Base-by-base conservation (phyloP, 2,888 invertebrate genomes). In the Coremacera marginata region DNA sequence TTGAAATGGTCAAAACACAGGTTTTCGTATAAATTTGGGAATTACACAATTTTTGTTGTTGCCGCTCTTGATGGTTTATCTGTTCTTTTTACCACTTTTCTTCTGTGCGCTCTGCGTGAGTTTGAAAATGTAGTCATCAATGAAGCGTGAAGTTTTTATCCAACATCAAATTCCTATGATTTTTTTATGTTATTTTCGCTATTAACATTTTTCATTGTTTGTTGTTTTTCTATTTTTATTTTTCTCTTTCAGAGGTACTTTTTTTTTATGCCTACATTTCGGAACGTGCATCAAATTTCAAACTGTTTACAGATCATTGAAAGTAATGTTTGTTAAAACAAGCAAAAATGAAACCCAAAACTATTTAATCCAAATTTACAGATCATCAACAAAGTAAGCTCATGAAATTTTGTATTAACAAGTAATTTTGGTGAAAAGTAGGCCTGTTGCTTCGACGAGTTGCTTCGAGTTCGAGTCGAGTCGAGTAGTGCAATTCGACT, bases 121-220 rank as follows among this genome's bases (percentile, higher is more conserved):
- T 4, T 16, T 27, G 16, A 60, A 27, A 67, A 67, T 34, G 34
- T 19, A 49, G 67, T 44, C 67, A 44, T 67, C 22, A 67, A 67
- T 67, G 67, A 67, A 67, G 67, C 67, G 19, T 67, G 22, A 67
- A 44, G 19, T 67, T 22, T 67, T 44, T 25, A 22, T 34, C 11
- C 19, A 44, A 67, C 67, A 67, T 49, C 14, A 44, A 67, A 67
- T 67, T 49, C 49, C 67, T 37, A 19, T 7, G 5, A 11, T 11
- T n/a, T 44, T 9, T 37, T 37, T 22, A 37, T 22, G 14, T 67
- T 19, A 37, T 37, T 67, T 37, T 34, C n/a, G 19, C n/a, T 65
- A 9, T 65, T n/a, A n/a, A 22, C 9, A 14, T 44, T 67, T 34
- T 67, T 44, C 5, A 34, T 22, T 9, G 19, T 9, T 55, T 19